A percentile compares a stretch with the other conserved stretches of the same genome.
Conservation (phyloP, 2,797 vertebrate species). For the Cyclura pinguis region DNA sequence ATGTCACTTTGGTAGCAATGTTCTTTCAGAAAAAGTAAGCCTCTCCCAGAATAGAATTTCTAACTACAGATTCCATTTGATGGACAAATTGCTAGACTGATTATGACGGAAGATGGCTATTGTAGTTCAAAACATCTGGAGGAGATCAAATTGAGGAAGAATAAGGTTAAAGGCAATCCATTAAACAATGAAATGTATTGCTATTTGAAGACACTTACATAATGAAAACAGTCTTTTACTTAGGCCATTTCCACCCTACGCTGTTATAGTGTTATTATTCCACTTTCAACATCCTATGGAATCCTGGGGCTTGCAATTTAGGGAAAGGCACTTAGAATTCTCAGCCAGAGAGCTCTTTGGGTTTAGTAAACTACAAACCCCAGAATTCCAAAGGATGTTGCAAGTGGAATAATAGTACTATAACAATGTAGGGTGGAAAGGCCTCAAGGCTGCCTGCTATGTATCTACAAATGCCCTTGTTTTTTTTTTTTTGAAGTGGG, state of each 20-base stretch:
- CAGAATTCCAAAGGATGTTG: too few relatives aligned
- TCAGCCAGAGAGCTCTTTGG: too few relatives aligned
- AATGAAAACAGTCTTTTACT: conserved; percentile 13
- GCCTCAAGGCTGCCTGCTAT: background rate
- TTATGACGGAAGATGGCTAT: too few relatives aligned
- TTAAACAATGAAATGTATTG: background rate
- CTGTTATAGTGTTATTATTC: too few relatives aligned
- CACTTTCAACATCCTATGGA: too few relatives aligned
- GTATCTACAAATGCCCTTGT: background rate
- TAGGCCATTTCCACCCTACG: background rate
- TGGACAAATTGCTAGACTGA: background rate
- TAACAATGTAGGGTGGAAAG: too few relatives aligned
- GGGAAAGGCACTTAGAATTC: too few relatives aligned
- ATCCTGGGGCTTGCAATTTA: too few relatives aligned
- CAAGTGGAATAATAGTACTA: too few relatives aligned
- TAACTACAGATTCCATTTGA: conserved; percentile 28
- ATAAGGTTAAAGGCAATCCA: background rate
- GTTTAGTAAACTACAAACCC: too few relatives aligned
- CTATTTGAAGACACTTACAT: conserved; percentile 1
- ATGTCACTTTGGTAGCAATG: background rate
- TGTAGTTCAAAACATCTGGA: too few relatives aligned
- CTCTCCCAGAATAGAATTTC: background rate
- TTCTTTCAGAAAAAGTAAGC: background rate
- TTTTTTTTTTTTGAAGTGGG: background rate
- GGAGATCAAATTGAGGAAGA: background rate